Evolutionary conservation across 2,888 invertebrate genomes (phyloP).

Genomic region (Notodonta ziczac): DNA sequence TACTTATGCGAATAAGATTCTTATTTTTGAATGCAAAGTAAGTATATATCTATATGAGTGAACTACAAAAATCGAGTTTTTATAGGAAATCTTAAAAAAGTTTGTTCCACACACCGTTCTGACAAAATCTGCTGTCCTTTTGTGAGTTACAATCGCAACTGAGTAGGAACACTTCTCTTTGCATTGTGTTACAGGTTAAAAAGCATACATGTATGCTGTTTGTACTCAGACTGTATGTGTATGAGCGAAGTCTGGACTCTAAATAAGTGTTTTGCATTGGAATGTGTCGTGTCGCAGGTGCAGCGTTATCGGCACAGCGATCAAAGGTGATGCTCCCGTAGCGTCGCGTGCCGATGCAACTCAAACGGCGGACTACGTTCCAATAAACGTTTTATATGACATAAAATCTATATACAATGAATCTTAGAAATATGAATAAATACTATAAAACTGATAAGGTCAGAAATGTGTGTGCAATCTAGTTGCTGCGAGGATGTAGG

Average conservation of each 20-base stretch:
- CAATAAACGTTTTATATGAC: slow-evolving; percentile 15
- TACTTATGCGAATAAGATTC: slow-evolving; percentile 24
- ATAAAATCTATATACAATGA: neutral
- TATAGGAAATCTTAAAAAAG: neutral
- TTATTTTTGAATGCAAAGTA: neutral
- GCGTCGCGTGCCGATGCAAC: slow-evolving; percentile 15
- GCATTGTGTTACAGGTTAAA: too few species aligned
- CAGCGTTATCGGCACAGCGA: slow-evolving; percentile 25
- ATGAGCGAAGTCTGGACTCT: neutral
- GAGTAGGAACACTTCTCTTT: too few species aligned
- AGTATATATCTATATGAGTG: neutral
- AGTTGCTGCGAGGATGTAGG: too few species aligned
- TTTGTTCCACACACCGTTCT: neutral
- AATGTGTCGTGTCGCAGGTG: slow-evolving; percentile 20
- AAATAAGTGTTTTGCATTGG: neutral
- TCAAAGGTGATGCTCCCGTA: slow-evolving; percentile 35
- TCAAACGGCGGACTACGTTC: slow-evolving; percentile 14
- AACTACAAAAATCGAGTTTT: neutral
- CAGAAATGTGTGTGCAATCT: too few species aligned
- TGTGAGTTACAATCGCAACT: too few species aligned
- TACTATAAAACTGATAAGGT: neutral
- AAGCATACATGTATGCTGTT: too few species aligned
- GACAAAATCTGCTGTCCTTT: neutral
- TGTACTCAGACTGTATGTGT: too few species aligned
- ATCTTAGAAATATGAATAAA: neutral